Evolutionary conservation across 2,113 vertebrate genomes (phyloP).

Genomic region (Aphelocoma coerulescens): DNA sequence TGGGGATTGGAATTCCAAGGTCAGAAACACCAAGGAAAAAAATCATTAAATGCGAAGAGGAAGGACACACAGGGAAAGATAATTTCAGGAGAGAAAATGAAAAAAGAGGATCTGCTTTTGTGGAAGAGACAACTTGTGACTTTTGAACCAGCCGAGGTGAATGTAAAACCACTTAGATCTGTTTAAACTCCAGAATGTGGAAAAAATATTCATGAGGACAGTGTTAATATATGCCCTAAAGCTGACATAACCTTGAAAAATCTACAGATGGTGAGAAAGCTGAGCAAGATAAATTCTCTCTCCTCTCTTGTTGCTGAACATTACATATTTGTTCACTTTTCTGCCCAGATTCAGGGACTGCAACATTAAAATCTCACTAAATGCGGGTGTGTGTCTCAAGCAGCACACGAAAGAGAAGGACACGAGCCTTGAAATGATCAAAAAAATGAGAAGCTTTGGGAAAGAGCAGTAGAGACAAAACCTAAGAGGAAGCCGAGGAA

Average conservation of each 20-base stretch:
- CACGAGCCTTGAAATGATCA: accelerated
- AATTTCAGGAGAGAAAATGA: neutral
- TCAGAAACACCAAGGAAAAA: neutral
- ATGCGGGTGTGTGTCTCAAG: neutral
- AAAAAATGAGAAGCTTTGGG: neutral
- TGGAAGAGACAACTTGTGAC: neutral
- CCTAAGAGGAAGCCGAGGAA: accelerated
- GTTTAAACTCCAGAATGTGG: neutral
- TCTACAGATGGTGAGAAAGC: neutral
- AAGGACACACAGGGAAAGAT: neutral
- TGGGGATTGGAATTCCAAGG: neutral
- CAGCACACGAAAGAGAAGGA: neutral
- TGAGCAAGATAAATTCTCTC: neutral
- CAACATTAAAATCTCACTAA: neutral
- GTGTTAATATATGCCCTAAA: neutral
- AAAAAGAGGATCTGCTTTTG: neutral
- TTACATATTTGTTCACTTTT: neutral
- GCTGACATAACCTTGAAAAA: neutral
- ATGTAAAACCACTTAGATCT: neutral
- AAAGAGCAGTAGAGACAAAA: neutral
- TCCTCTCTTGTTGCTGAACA: neutral
- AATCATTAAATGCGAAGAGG: neutral
- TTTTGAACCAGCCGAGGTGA: neutral
- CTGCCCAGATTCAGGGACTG: neutral
- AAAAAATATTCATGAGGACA: neutral